These are phyloP conservation scores for Spodoptera litura DNA, from an alignment of 1,140 invertebrate genomes.

Conservation along the genomic window DNA sequence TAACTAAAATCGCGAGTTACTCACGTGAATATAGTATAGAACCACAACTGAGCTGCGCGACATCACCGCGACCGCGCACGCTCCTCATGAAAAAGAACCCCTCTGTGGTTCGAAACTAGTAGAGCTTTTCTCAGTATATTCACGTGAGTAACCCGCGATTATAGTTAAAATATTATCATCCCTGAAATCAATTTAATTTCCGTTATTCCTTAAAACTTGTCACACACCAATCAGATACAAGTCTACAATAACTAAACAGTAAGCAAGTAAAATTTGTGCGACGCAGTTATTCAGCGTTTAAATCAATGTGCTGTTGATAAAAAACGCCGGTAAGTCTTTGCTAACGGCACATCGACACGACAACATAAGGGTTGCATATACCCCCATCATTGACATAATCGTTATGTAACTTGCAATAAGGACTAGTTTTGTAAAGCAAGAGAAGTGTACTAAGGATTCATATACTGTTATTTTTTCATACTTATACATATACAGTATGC, in stretches of 20 bases:
- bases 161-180: too few species aligned
- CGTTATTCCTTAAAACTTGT: slow-evolving; percentile 5
- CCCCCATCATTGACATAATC: too few species aligned
- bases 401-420: too few species aligned
- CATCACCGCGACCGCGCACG: too few species aligned
- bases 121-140: too few species aligned
- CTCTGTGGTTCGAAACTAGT: too few species aligned
- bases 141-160: too few species aligned
- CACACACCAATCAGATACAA: slow-evolving; percentile 29
- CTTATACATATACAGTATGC: slow-evolving; percentile 7
- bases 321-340: slow-evolving; percentile 47
- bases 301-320: slow-evolving; percentile 60
- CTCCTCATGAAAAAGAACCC: too few species aligned
- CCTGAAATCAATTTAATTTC: background rate
- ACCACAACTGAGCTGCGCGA: too few species aligned
- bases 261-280: slow-evolving; percentile 48
- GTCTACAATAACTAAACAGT: slow-evolving; percentile 15
- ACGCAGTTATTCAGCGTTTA: slow-evolving; percentile 53
- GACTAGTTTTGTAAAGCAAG: too few species aligned
- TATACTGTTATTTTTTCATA: slow-evolving; percentile 13
- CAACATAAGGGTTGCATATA: slow-evolving; percentile 8
- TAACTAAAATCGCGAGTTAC: too few species aligned
- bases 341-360: slow-evolving; percentile 47
- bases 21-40: too few species aligned
- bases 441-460: background rate